phyloP scores from a whole-genome alignment of 1,140 invertebrate genomes.

The Glossosoma conforme region DNA sequence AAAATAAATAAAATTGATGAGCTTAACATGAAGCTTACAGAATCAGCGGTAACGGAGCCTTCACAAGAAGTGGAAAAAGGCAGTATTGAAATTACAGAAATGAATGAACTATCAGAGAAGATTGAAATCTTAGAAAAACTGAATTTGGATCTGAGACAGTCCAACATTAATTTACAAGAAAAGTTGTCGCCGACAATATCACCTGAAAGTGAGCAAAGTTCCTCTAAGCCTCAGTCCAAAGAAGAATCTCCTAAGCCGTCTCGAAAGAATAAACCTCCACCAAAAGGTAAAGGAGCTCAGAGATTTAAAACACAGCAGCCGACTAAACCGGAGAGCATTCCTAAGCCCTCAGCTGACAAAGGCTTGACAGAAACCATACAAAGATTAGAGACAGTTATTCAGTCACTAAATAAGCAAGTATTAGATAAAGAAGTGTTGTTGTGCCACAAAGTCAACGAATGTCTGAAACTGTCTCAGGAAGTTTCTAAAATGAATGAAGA shows the following conservation, averaged over 20 bases:
- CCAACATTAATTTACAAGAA: constrained; percentile 52
- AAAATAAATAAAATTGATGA: constrained; percentile 19
- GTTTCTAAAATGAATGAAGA: constrained; percentile 12
- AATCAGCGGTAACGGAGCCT: constrained; percentile 34
- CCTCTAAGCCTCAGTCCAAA: constrained; percentile 7
- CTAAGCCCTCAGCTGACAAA: constrained; percentile 10
- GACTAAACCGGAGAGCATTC: constrained; percentile 8
- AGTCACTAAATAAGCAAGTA: constrained; percentile 47
- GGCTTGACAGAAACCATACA: constrained; percentile 19
- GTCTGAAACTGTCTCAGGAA: constrained; percentile 27
- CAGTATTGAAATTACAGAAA: constrained; percentile 45
- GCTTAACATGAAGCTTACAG: constrained; percentile 21
- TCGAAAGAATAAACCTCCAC: constrained; percentile 9
- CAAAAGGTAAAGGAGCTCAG: constrained; percentile 15
- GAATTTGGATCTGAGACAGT: constrained; percentile 49
- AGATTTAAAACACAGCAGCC: constrained; percentile 10
- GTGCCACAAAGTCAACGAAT: constrained; percentile 35
- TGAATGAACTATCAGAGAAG: constrained; percentile 44
- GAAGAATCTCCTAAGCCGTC: constrained; percentile 9
- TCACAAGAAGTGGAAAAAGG: constrained; percentile 43
- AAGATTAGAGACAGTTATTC: constrained; percentile 40
- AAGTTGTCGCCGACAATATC: constrained; percentile 40
- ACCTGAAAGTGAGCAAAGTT: constrained; percentile 11
- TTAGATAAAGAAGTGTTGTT: constrained; percentile 45
- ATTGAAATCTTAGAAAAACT: constrained; percentile 50